Percentiles rank a stretch among this genome's conserved stretches.
Evolutionary conservation across 2,888 invertebrate genomes (phyloP).

Genomic region (Ethmia dodecea): DNA sequence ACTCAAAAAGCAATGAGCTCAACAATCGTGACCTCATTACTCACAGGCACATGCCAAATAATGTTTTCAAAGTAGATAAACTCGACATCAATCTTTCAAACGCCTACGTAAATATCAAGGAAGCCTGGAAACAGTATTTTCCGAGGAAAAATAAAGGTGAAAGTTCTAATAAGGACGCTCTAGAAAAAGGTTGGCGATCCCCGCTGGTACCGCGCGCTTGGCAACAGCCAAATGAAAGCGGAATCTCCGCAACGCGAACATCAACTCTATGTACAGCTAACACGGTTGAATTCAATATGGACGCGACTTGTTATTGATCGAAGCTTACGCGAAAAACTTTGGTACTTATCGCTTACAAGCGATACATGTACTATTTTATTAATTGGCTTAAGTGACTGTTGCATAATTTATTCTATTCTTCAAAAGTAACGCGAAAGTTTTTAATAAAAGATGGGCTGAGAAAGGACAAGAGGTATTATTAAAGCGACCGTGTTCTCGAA

Average conservation of each 20-base stretch:
- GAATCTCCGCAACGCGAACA: slow-evolving; percentile 15
- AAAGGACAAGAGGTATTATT: slow-evolving; percentile 5
- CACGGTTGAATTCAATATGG: slow-evolving; percentile 23
- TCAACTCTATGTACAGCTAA: rapidly evolving
- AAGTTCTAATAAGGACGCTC: slow-evolving; percentile 53
- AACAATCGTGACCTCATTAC: too few species aligned
- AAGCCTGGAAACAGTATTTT: slow-evolving; percentile 25
- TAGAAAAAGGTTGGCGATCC: slow-evolving; percentile 67
- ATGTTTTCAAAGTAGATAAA: too few species aligned
- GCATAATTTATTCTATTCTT: background rate
- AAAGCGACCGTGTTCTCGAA: background rate
- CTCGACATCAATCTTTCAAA: too few species aligned
- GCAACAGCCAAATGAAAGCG: slow-evolving; percentile 68
- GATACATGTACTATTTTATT: slow-evolving; percentile 53
- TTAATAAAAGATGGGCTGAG: slow-evolving; percentile 3
- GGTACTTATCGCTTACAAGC: slow-evolving; percentile 63
- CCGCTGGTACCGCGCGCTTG: slow-evolving; percentile 47
- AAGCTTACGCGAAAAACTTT: slow-evolving; percentile 69
- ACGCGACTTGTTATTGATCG: slow-evolving; percentile 59
- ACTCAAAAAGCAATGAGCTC: too few species aligned
- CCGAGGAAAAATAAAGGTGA: slow-evolving; percentile 42
- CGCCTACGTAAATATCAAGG: slow-evolving; percentile 1
- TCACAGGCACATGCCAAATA: too few species aligned
- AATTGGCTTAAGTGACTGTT: slow-evolving; percentile 40
- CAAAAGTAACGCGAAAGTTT: background rate